Evolutionary conservation across 2,113 vertebrate species (phyloP), one percentile per base, ranked within the genome.

Genomic region (Micromys minutus): DNA sequence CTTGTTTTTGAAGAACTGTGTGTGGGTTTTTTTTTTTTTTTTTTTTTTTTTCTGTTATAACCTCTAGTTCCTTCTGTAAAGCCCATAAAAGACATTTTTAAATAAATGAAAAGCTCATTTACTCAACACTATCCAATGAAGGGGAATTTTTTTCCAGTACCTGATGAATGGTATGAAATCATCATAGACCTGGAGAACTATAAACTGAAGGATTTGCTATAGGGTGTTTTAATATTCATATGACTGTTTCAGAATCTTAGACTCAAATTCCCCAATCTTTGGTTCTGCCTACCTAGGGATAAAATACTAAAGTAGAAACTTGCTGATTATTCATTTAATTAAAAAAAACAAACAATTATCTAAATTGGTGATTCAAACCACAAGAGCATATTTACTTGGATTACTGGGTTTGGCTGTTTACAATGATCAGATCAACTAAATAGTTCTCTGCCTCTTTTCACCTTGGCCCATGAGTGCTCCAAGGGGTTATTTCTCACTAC

Each of bases 291-390:
- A 85, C 69, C 77, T 26, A 80, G 16, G 5, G 31, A 3, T 79
- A 91, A 59, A 86, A 91, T 52, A 89, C 36, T 74, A 55, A 76
- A 96, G 88, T 86, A 3, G 63, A 93, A 90, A 85, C 90, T 94
- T 93, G 59, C 84, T 97, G 95, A 96, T 97, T 97, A 97, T 93
- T 97, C 94, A 97, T 97, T 97, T 97, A 97, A 97, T 97, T 97
- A 95, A 96, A 97, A 96, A n/a, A 97, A 96, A 94, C 95, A 97
- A 95, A 97, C 94, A 97, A 97, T 97, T 97, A 97, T 96, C 95
- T 94, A 97, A 97, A 96, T 96, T 96, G 92, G 94, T 85, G 92
- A 94, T 94, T 96, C 93, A 97, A 97, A 95, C 96, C 97, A 97
- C 97, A 97, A 96, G 85, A 97, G 95, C 94, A 95, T 86, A 94